Base-by-base conservation (phyloP, 2,797 vertebrate genomes). In the Arremon brunneinucha region DNA sequence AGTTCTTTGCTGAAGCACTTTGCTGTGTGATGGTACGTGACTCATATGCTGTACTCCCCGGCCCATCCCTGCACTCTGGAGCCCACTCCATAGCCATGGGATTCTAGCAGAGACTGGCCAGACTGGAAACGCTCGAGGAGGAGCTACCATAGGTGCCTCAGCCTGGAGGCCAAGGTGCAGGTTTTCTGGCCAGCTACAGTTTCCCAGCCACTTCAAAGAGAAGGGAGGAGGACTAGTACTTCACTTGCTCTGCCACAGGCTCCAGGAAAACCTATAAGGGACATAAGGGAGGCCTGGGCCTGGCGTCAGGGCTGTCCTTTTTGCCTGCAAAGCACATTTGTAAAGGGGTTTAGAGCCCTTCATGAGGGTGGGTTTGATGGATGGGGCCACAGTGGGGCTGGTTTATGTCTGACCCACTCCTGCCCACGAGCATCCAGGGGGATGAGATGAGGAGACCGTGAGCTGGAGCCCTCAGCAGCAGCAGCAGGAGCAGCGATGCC, bases 151-250 rank as follows among this genome's bases (percentile, higher is more conserved):
- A 50, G 39, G 24, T 44, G 64, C 47, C 37, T 20, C 52, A 80
- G 75, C 75, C 83, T 3, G 2, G 18, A 32, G 64, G 41, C n/a
- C 52, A 34, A 41, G 26, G 53, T 35, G 18, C 16, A 3, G 2
- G 0, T 34, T 53, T 8, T 53, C 60, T 5, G 6, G 64, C 69
- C 2, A 7, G 46, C 21, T 62, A n/a, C 3, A 3, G n/a, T 67
- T 93, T 93, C 93, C 74, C 6, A 12, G 87, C 57, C 87, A 80
- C 93, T 94, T 96, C 94, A 94, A 87, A 94, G 90, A 65, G 37
- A 37, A 76, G 21, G 49, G 34, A 90, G 65, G 50, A 84, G 47
- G 16, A 35, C 32, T 77, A 34, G 28, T 52, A 78, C 18, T 76
- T 81, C 11, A 3, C 12, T 3, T 1, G 28, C 56, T 80, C 37